Percentiles rank a stretch among this genome's conserved stretches.
Evolutionary conservation across 1,140 invertebrate genomes (phyloP).

Genomic region (Stegodyphus mimosarum): DNA sequence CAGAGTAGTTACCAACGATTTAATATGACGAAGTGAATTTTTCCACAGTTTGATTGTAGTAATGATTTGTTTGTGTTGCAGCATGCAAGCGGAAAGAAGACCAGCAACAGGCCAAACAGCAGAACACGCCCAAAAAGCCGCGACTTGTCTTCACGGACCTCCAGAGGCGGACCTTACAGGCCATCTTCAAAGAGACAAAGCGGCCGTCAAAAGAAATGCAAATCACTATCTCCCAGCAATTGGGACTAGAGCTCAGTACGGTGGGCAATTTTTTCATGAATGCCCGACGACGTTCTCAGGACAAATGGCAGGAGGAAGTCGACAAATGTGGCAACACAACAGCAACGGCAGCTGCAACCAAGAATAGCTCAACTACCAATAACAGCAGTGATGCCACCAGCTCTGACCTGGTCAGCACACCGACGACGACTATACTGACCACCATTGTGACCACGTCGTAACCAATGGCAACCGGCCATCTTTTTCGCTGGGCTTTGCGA

Average conservation of each 20-base stretch:
- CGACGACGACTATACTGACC: constrained; percentile 57
- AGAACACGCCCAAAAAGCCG: constrained; percentile 88
- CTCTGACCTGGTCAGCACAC: constrained; percentile 35
- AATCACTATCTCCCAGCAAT: constrained; percentile 96
- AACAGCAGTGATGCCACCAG: constrained; percentile 42
- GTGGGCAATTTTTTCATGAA: constrained; percentile 99
- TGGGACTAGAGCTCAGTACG: constrained; percentile 97
- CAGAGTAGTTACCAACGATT: no score
- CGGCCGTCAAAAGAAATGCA: constrained; percentile 99
- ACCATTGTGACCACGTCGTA: constrained; percentile 58
- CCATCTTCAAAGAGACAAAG: constrained; percentile 99
- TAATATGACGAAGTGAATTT: no score
- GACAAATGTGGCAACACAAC: constrained; percentile 33
- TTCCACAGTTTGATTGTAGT: neutral
- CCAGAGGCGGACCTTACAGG: constrained; percentile 98
- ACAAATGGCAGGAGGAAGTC: constrained; percentile 96
- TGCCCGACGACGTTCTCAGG: constrained; percentile 94
- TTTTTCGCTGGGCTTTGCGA: neutral
- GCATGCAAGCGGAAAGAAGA: constrained; percentile 99
- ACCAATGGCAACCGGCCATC: constrained; percentile 20
- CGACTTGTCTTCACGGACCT: constrained; percentile 99
- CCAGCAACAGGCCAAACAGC: constrained; percentile 61
- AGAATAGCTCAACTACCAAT: constrained; percentile 36
- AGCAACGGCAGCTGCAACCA: neutral
- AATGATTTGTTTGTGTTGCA: constrained; percentile 69